Base-by-base conservation (phyloP, 1,140 invertebrate genomes). In the Platorchestia sp. region DNA sequence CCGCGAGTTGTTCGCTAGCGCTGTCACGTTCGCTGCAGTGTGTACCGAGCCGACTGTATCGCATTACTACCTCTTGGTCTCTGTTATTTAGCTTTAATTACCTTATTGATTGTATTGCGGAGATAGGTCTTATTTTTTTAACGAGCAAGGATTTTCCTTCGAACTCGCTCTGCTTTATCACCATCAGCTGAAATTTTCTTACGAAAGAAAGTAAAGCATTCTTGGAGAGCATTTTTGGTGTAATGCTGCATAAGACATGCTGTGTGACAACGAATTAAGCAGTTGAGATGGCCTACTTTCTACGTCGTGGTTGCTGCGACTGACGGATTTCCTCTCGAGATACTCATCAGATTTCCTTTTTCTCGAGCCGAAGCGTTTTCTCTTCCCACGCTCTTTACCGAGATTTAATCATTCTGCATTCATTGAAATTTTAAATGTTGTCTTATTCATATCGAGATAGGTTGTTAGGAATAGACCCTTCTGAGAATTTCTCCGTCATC, bases 251-350 rank as follows among this genome's bases (percentile, higher is more conserved):
- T 22, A 89, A 44, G 41, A 89, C 10, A 89, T 89, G 41, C 5
- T 5, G 87, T 89, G 14, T 41, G 27, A 44, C 3, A 44, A 43
- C 10, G 87, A 44, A 89, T 44, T 89, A 14, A 40, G 10, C 44
- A 40, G 45, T 45, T 45, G 43, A 93, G 43, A 16, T 93, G 91
- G 91, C 91, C 91, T 93, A 93, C 91, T 93, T 93, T 93, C 91
- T 93, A 47, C 91, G 0, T 47, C 36, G 36, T 47, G 91, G 91
- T 7, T 47, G 91, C 91, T 45, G 91, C 91, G 87, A 93, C 40
- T 40, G 91, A 45, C 91, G 91, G 45, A 47, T 91, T 47, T 93
- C 91, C 45, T 93, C 87, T 42, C 41, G 43, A 42, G 41, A 89
- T 42, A 89, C 43, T 44, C 87, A 5, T 10, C 14, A 27, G 43